phyloP scores from a whole-genome alignment of 2,888 invertebrate species.

The Gortyna flavago region DNA sequence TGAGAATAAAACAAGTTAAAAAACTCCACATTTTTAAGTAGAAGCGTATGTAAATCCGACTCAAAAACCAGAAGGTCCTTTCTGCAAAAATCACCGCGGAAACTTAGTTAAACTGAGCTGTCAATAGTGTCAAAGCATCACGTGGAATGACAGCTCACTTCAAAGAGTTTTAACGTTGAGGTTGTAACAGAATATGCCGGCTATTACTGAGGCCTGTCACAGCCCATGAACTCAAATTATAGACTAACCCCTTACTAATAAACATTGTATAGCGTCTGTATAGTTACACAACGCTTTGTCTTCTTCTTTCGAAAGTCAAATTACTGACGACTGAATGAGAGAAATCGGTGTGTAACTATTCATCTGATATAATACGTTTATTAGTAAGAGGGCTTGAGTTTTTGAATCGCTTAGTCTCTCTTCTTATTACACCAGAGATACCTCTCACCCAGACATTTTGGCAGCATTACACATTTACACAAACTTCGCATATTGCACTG shows the following conservation, averaged over 20 bases:
- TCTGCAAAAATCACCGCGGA: too few relatives aligned
- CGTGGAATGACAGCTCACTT: not conserved
- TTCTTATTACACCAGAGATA: not conserved
- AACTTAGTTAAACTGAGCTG: too few relatives aligned
- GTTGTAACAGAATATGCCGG: too few relatives aligned
- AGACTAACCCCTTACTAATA: too few relatives aligned
- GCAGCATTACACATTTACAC: constrained; percentile 1
- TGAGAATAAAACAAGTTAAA: not conserved
- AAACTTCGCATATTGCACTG: constrained; percentile 9
- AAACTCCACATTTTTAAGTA: not conserved
- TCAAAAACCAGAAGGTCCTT: not conserved
- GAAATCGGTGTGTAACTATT: too few relatives aligned
- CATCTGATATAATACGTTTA: too few relatives aligned
- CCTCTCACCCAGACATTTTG: constrained; percentile 2
- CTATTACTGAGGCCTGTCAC: not conserved
- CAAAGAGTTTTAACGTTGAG: not conserved
- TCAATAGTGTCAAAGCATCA: not conserved
- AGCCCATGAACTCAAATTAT: not conserved
- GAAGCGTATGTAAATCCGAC: too few relatives aligned
- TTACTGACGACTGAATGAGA: too few relatives aligned
- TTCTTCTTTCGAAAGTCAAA: too few relatives aligned
- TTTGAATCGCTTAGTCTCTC: not conserved
- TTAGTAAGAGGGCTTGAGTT: not conserved
- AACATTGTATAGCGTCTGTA: too few relatives aligned
- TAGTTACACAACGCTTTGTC: too few relatives aligned